Percentiles rank a stretch among this genome's conserved stretches.
Evolutionary conservation across 2,797 vertebrate species (phyloP).

Genomic region (Pipistrellus nathusii): DNA sequence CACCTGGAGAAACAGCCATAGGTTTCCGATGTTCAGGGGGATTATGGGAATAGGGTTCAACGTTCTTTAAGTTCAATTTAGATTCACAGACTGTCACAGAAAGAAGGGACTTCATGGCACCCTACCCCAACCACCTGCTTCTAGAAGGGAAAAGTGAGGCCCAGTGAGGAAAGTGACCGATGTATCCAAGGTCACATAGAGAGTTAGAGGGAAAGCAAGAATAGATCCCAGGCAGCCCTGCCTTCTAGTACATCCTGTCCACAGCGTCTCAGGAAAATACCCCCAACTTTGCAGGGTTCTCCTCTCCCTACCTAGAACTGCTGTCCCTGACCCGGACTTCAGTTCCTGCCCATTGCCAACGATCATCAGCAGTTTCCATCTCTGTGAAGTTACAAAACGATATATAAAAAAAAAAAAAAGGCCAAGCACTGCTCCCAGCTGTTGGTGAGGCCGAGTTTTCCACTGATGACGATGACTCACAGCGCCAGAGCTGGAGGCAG

Average conservation of each 20-base stretch:
- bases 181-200: neutral
- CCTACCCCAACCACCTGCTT: neutral
- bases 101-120: neutral
- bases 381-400: conserved; percentile 56
- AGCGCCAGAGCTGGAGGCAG: conserved; percentile 52
- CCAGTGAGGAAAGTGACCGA: neutral
- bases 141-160: neutral
- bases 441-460: conserved; percentile 52
- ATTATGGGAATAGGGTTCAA: neutral
- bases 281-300: neutral
- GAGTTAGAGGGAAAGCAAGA: conserved; percentile 8
- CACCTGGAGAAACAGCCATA: neutral
- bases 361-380: conserved; percentile 58
- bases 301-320: neutral
- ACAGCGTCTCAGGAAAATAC: neutral
- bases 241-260: neutral
- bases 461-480: conserved; percentile 61
- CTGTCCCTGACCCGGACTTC: neutral
- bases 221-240: neutral
- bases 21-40: neutral
- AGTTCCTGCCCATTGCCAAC: conserved; percentile 39
- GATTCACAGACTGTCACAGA: neutral
- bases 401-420: neutral
- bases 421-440: conserved; percentile 63
- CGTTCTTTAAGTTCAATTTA: neutral